A percentile compares a stretch with the other conserved stretches of the same genome.
phyloP scores from a whole-genome alignment of 2,113 vertebrate genomes.

The Osmerus mordax region DNA sequence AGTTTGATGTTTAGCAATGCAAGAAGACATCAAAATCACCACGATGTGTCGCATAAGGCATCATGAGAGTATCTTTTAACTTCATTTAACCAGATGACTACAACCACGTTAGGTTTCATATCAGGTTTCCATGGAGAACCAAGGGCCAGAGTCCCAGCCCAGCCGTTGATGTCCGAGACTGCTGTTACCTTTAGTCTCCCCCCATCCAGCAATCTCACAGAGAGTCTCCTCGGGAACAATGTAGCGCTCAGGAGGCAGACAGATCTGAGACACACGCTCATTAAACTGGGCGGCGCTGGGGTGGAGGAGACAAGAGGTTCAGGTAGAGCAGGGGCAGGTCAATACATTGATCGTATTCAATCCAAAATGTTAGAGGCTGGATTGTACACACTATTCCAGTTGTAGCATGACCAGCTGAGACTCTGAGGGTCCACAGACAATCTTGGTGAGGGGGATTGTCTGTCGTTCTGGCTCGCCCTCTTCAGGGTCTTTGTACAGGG shows the following conservation, averaged over 20 bases:
- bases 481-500: conserved; percentile 78
- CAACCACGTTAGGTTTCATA: not conserved
- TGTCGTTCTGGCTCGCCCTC: conserved; percentile 79
- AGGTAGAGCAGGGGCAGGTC: not conserved
- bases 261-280: conserved; percentile 85
- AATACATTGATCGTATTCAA: not conserved
- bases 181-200: conserved; percentile 84
- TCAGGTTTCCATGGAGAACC: not conserved
- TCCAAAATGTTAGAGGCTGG: not conserved
- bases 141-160: not conserved
- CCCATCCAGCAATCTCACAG: conserved; percentile 95
- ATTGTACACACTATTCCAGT: conserved; percentile 74
- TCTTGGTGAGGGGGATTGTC: conserved; percentile 75
- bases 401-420: conserved; percentile 93
- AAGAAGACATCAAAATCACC: too few relatives aligned
- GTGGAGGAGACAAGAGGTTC: conserved; percentile 15
- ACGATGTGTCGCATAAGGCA: too few relatives aligned
- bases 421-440: conserved; percentile 85
- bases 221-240: conserved; percentile 76
- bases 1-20: too few relatives aligned
- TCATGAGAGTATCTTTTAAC: too few relatives aligned
- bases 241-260: conserved; percentile 87
- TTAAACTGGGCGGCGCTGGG: conserved; percentile 80
- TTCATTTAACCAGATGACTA: too few relatives aligned
- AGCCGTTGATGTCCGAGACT: conserved; percentile 11